Evolutionary conservation across 2,113 vertebrate species (phyloP).

Genomic region (Rhabdornis inornatus): DNA sequence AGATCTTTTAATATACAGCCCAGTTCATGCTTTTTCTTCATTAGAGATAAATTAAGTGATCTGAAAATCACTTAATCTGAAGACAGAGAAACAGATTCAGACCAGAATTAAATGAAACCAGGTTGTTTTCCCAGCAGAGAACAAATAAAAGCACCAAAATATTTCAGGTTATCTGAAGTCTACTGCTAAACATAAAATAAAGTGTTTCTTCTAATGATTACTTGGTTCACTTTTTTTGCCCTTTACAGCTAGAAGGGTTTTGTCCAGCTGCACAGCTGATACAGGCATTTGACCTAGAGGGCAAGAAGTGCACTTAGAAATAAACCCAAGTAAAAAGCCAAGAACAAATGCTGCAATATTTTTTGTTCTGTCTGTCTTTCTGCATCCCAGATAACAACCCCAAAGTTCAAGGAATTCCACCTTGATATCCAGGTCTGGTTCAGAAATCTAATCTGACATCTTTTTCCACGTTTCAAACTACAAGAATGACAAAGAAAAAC

Average conservation of each 20-base stretch:
- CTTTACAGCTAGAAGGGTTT: background rate
- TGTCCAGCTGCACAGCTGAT: background rate
- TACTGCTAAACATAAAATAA: background rate
- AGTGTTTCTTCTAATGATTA: background rate
- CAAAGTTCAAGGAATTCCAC: background rate
- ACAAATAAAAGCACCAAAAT: background rate
- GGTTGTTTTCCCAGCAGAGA: background rate
- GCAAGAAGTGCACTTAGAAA: constrained; percentile 13
- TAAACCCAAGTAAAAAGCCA: constrained; percentile 17
- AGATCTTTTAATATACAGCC: background rate
- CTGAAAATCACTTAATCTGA: background rate
- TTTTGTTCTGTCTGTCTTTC: constrained; percentile 4
- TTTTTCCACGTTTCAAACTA: constrained; percentile 23
- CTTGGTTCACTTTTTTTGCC: background rate
- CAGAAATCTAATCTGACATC: background rate
- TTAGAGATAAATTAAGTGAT: background rate
- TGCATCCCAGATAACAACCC: background rate
- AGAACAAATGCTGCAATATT: constrained; percentile 8
- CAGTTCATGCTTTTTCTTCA: background rate
- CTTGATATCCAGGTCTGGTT: background rate
- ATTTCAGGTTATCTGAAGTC: background rate
- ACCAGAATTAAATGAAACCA: background rate
- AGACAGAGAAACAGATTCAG: background rate
- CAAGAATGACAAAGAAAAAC: constrained; percentile 40
- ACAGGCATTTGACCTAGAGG: background rate